Evolutionary conservation across 2,797 vertebrate genomes (phyloP).

Genomic region (Rhinophrynus dorsalis): DNA sequence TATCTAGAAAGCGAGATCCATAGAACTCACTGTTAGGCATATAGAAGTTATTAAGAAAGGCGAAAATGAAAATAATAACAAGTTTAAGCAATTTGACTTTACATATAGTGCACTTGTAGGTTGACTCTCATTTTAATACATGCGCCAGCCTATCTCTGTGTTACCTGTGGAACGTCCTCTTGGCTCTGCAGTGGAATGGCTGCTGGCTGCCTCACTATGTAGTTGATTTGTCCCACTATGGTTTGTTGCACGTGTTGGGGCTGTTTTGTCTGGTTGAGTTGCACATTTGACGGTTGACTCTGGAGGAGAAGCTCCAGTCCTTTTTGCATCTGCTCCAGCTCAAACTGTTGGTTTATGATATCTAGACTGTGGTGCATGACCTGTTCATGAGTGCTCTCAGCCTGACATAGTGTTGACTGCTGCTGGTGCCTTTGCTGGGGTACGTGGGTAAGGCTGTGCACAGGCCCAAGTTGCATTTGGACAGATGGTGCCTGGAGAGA

Average conservation of each 20-base stretch:
- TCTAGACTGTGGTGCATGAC: slow-evolving; percentile 71
- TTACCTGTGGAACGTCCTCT: slow-evolving; percentile 63
- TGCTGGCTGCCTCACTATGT: slow-evolving; percentile 70
- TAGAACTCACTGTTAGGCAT: too few relatives aligned
- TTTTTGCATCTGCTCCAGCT: slow-evolving; percentile 77
- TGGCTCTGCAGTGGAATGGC: slow-evolving; percentile 63
- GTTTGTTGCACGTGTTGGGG: slow-evolving; percentile 70
- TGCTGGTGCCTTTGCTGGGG: slow-evolving; percentile 52
- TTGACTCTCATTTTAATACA: neutral
- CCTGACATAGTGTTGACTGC: slow-evolving; percentile 48
- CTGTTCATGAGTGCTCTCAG: slow-evolving; percentile 60
- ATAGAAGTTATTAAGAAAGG: too few relatives aligned
- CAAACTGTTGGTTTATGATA: slow-evolving; percentile 73
- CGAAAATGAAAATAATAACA: too few relatives aligned
- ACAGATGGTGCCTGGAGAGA: slow-evolving; percentile 60
- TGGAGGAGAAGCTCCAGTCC: slow-evolving; percentile 74
- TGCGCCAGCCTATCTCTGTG: neutral
- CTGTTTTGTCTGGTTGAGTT: slow-evolving; percentile 69
- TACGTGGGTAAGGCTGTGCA: slow-evolving; percentile 62
- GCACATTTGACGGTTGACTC: slow-evolving; percentile 70
- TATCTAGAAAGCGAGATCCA: too few relatives aligned
- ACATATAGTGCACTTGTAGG: too few relatives aligned
- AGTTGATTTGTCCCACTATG: slow-evolving; percentile 71
- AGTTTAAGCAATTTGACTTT: too few relatives aligned
- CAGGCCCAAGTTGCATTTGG: slow-evolving; percentile 66